phyloP scores from a whole-genome alignment of 2,797 vertebrate genomes.

The Bucorvus abyssinicus region DNA sequence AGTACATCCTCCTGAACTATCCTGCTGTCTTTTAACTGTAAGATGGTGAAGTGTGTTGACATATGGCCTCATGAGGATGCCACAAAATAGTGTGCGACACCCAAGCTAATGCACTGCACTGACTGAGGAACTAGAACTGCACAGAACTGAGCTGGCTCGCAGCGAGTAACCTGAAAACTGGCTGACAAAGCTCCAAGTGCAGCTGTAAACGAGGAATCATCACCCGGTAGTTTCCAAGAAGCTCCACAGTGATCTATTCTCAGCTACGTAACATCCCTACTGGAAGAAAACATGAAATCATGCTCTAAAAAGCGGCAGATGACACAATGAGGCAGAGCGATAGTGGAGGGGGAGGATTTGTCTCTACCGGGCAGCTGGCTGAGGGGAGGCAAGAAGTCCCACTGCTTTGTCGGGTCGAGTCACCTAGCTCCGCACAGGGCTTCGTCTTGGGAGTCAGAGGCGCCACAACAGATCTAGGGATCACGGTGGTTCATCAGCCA shows the following conservation, averaged over 20 bases:
- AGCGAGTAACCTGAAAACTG: rapidly evolving
- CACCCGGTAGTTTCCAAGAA: neutral
- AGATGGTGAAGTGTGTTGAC: neutral
- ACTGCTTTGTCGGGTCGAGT: too few relatives aligned
- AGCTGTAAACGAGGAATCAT: neutral
- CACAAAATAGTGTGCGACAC: neutral
- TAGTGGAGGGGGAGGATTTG: neutral
- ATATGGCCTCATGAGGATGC: rapidly evolving
- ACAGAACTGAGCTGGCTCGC: neutral
- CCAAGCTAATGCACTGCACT: rapidly evolving
- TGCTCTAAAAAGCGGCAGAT: neutral
- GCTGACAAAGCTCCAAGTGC: neutral
- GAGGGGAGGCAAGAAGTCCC: neutral
- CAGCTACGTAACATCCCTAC: neutral
- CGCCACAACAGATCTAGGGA: neutral
- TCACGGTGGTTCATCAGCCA: neutral
- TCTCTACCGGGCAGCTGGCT: rapidly evolving
- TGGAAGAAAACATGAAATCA: neutral
- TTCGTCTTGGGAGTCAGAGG: neutral
- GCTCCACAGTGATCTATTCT: neutral
- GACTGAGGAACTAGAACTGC: neutral
- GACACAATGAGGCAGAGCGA: rapidly evolving
- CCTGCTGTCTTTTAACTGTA: neutral
- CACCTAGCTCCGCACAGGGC: rapidly evolving
- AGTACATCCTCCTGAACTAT: neutral